Evolutionary conservation across 92 coral and sea anemone genomes (phyloP), one percentile per base, ranked within the genome.

Genomic region (Blastomussa wellsi): DNA sequence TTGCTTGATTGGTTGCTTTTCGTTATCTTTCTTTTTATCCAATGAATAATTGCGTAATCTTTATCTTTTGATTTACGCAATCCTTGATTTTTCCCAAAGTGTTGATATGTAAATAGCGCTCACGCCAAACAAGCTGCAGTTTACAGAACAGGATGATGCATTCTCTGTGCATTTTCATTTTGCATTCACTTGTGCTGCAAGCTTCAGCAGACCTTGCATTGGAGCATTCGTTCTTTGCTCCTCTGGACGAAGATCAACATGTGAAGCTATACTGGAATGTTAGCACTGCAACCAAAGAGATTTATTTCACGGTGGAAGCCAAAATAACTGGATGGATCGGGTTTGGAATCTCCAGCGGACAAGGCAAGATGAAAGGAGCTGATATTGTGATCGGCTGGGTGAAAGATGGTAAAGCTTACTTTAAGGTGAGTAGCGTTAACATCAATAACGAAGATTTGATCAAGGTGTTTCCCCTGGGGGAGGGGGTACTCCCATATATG

Each of bases 361-460:
- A 82, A 26, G 94, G 94, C 3, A 89, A 69, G 68, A 91, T 91
- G 94, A 74, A 85, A 39, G 90, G 89, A 29, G 87, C 92, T 17
- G 94, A 91, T 47, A 76, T 91, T 49, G 92, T 91, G 53, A 85
- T 91, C 19, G 92, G 90, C 72, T 88, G 92, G 92, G 94, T 89
- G 53, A 91, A 91, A 57, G 87, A 89, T 66, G 90, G 92, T 7
- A 73, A 77, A 49, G 57, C 88, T 6, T 91, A 73, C 77, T 76
- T 91, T 38, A 62, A 84, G 89, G 94, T 91, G 75, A 31, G 91
- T 22, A 44, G 11, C 11, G 49, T 0, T 41, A 41, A 7, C 44
- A 3, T 3, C 3, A 41, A 41, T 41, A 3, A 41, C 7, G 44
- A 41, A 3, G 44, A 41, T 3, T 41, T 7, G 44, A 3, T 41